Percentiles rank a stretch among this genome's conserved stretches.
Conservation (phyloP, 2,888 invertebrate species). For the Luffia ferchaultella region DNA sequence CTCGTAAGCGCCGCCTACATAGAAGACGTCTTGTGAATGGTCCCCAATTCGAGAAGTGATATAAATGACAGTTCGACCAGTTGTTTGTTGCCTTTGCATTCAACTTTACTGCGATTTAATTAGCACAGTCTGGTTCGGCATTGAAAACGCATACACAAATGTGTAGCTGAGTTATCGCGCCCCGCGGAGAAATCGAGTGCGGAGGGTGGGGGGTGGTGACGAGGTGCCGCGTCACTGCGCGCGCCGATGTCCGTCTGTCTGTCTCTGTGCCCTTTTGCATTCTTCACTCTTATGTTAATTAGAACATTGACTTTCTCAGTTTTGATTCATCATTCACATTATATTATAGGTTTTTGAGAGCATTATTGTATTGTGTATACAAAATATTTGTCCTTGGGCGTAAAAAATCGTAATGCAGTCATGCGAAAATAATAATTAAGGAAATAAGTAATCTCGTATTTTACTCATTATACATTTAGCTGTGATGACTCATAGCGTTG, state of each 20-base stretch:
- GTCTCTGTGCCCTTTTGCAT: conserved; percentile 45
- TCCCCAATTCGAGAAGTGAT: conserved; percentile 48
- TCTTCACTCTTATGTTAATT: background rate
- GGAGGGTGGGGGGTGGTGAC: conserved; percentile 38
- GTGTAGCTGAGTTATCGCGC: too few relatives aligned
- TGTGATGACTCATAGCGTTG: too few relatives aligned
- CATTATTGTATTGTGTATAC: too few relatives aligned
- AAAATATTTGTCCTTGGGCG: too few relatives aligned
- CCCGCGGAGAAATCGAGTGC: conserved; percentile 26
- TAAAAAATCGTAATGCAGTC: too few relatives aligned
- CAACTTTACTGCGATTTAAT: too few relatives aligned
- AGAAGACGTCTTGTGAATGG: conserved; percentile 23
- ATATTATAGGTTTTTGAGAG: background rate
- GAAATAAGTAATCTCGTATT: too few relatives aligned
- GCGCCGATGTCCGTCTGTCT: conserved; percentile 40
- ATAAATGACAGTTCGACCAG: conserved; percentile 41
- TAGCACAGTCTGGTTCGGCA: too few relatives aligned
- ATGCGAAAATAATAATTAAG: too few relatives aligned
- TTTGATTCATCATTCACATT: background rate
- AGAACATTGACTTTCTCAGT: background rate
- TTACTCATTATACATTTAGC: too few relatives aligned
- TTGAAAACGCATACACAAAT: too few relatives aligned
- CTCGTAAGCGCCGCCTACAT: conserved; percentile 4
- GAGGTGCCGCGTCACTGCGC: conserved; percentile 63
- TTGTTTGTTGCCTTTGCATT: too few relatives aligned